phyloP scores from a whole-genome alignment of 2,797 vertebrate genomes.

The Periparus ater region DNA sequence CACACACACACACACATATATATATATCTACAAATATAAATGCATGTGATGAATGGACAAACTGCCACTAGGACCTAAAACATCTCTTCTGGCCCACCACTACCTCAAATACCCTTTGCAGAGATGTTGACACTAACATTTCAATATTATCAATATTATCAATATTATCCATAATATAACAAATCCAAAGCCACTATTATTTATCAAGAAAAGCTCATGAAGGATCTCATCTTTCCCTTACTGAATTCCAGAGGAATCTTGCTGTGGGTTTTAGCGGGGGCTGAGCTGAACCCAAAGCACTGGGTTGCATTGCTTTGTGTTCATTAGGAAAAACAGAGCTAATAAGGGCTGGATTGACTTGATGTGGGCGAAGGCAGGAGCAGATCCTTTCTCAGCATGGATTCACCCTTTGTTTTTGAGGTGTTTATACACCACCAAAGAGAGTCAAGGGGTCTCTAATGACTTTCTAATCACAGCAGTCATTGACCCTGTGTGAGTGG shows the following conservation, averaged over 20 bases:
- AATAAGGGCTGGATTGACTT: not conserved
- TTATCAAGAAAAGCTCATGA: not conserved
- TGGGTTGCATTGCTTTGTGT: not conserved
- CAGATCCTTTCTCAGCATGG: not conserved
- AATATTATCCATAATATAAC: too few species aligned
- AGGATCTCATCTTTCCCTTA: not conserved
- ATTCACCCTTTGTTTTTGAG: not conserved
- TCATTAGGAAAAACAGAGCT: not conserved
- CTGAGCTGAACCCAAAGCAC: not conserved
- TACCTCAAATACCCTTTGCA: not conserved
- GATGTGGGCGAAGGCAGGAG: not conserved
- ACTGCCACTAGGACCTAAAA: not conserved
- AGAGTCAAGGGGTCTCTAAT: not conserved
- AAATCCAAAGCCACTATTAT: not conserved
- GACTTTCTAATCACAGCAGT: not conserved
- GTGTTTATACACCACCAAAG: not conserved
- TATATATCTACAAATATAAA: not conserved
- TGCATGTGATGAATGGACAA: not conserved
- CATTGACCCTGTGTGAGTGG: not conserved
- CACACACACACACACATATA: too few species aligned
- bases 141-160: not conserved
- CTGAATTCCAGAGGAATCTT: not conserved
- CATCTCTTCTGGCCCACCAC: not conserved
- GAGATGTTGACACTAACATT: not conserved
- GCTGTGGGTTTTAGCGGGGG: not conserved